phyloP scores from a whole-genome alignment of 2,113 vertebrate species.

The Pseudonaja textilis region DNA sequence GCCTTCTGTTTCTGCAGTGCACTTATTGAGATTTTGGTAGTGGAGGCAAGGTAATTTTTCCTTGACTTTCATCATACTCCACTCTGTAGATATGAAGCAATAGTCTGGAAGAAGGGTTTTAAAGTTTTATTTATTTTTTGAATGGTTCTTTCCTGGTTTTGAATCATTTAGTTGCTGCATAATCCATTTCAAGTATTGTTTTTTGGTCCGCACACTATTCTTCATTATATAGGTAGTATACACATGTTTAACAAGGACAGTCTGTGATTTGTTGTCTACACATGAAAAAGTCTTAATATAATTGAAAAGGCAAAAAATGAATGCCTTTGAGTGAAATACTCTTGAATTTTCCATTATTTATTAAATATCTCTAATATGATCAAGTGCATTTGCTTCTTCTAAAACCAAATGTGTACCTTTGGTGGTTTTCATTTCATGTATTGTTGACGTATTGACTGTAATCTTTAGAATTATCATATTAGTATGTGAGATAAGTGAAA shows the following conservation, averaged over 20 bases:
- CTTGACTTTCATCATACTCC: neutral
- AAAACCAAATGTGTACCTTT: neutral
- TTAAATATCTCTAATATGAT: neutral
- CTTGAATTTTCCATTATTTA: neutral
- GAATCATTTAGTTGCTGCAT: neutral
- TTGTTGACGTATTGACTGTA: neutral
- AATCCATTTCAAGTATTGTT: neutral
- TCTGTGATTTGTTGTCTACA: neutral
- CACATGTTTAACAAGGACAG: neutral
- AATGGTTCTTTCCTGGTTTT: neutral
- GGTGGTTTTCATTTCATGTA: neutral
- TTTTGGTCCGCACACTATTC: neutral
- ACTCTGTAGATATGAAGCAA: neutral
- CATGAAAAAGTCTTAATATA: neutral
- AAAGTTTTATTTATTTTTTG: neutral
- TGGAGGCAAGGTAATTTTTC: neutral
- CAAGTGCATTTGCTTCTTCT: neutral
- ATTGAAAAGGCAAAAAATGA: neutral
- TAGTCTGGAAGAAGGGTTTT: neutral
- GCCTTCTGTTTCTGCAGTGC: neutral
- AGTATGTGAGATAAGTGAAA: neutral
- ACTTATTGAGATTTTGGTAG: neutral
- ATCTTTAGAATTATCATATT: neutral
- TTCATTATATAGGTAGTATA: neutral
- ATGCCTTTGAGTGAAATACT: neutral